A percentile compares a stretch with the other conserved stretches of the same genome.
Evolutionary conservation across 2,797 vertebrate genomes (phyloP).

Genomic region (Artibeus lituratus): DNA sequence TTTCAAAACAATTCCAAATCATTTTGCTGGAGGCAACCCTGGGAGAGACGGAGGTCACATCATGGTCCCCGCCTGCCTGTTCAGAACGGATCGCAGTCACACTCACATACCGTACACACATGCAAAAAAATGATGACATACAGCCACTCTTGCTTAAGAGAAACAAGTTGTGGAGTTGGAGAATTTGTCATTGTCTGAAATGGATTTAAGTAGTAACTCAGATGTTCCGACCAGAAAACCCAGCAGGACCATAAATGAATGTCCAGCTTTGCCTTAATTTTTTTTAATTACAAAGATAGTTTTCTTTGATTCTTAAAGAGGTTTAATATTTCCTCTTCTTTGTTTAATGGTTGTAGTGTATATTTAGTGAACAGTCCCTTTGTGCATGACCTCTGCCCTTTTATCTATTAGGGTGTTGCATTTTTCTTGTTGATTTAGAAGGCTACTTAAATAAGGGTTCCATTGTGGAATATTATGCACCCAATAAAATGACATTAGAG

Average conservation of each 20-base stretch:
- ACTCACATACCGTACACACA: not conserved
- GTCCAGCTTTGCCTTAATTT: not conserved
- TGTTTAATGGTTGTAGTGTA: not conserved
- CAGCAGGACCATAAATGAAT: not conserved
- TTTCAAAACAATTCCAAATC: conserved; percentile 53
- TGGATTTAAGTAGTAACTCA: not conserved
- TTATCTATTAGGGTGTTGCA: not conserved
- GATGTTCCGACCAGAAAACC: not conserved
- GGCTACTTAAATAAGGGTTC: not conserved
- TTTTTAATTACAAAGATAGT: not conserved
- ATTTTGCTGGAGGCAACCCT: conserved; percentile 11
- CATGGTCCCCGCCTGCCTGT: conserved; percentile 36
- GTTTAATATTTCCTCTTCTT: not conserved
- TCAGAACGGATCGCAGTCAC: not conserved
- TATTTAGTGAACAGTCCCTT: not conserved
- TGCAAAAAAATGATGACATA: conserved; percentile 27
- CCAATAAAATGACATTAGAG: not conserved
- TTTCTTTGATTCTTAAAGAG: not conserved
- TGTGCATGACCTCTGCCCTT: not conserved
- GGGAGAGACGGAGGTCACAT: conserved; percentile 6
- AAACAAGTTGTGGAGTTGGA: conserved; percentile 46
- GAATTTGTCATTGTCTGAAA: conserved; percentile 48
- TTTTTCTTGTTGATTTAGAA: not conserved
- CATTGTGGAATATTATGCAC: conserved; percentile 37
- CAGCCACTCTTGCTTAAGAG: not conserved